Evolutionary conservation across 1,140 invertebrate species (phyloP), one percentile per base, ranked within the genome.

Genomic region (Calephelis virginiensis): DNA sequence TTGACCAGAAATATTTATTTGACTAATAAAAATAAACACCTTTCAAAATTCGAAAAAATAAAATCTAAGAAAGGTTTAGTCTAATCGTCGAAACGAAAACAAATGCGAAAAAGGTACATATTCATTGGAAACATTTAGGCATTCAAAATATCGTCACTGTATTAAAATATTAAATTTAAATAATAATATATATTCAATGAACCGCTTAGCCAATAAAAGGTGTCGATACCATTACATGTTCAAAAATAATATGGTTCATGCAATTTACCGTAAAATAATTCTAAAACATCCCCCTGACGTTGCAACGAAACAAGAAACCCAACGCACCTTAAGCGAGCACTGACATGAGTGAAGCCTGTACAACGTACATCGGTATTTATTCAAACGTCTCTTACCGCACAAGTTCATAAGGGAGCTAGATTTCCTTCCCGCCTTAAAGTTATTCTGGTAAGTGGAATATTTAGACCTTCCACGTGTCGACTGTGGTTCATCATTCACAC

Each of bases 321-420:
- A 86, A 83, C 72, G 82, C 81, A 89, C 82, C 86, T 83, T 80
- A 80, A 69, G 69, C 78, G 74, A 66, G 69, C 68, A 68, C 69
- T 70, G 68, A 63, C 77, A 74, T 75, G 80, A 65, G 79, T 80
- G 82, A 89, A 86, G 82, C 80, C 76, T 72, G 78, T 75, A 75
- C 68, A 71, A 59, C 53, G 53, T 80, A 81, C 77, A 73, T 69
- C 65, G 71, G 76, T 83, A 81, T 79, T 73, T 76, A 82, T 65
- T 77, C 75, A 84, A 86, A 86, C 79, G 76, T 76, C 92, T 93
- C 95, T 97, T 97, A 97, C 96, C 96, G 93, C 95, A 96, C 94
- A 97, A 94, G 95, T 97, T 97, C 96, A 97, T 96, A 93, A 97
- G 94, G 90, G 96, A 97, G 94, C 95, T 97, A 92, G 96, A 97